These are phyloP conservation scores for Carcinoscorpius rotundicauda DNA, from an alignment of 1,140 invertebrate species.

Conservation along the genomic window DNA sequence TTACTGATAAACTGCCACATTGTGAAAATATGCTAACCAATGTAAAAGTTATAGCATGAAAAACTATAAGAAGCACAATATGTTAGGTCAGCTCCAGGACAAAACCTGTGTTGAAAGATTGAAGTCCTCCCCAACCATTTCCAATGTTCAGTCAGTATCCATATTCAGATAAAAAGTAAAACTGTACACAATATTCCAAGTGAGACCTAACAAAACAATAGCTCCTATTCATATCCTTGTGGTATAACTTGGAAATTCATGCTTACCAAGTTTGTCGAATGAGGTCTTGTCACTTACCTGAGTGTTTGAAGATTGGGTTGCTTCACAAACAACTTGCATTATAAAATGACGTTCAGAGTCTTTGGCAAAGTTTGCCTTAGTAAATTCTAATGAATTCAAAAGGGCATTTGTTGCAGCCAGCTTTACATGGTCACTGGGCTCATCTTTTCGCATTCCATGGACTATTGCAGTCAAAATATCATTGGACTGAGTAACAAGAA, in stretches of 20 bases:
- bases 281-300: slow-evolving; percentile 44
- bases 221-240: no score
- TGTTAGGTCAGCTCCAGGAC: no score
- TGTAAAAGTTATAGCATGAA: no score
- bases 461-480: slow-evolving; percentile 97
- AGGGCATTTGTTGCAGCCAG: slow-evolving; percentile 93
- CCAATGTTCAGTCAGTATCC: no score
- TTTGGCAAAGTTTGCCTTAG: slow-evolving; percentile 95
- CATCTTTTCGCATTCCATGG: slow-evolving; percentile 84
- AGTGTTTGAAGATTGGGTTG: slow-evolving; percentile 58
- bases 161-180: no score
- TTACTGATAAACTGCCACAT: no score
- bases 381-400: slow-evolving; percentile 97
- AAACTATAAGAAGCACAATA: no score
- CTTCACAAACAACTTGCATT: slow-evolving; percentile 91
- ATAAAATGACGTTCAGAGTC: slow-evolving; percentile 96
- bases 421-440: slow-evolving; percentile 68
- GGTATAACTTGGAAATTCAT: neutral
- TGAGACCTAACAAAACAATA: no score
- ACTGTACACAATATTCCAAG: no score
- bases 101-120: no score
- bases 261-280: neutral
- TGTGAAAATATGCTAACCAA: no score
- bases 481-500: slow-evolving; percentile 82
- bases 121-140: no score